These are phyloP conservation scores for Suricata suricatta DNA, from an alignment of 2,113 vertebrate genomes.

Conservation along the genomic window DNA sequence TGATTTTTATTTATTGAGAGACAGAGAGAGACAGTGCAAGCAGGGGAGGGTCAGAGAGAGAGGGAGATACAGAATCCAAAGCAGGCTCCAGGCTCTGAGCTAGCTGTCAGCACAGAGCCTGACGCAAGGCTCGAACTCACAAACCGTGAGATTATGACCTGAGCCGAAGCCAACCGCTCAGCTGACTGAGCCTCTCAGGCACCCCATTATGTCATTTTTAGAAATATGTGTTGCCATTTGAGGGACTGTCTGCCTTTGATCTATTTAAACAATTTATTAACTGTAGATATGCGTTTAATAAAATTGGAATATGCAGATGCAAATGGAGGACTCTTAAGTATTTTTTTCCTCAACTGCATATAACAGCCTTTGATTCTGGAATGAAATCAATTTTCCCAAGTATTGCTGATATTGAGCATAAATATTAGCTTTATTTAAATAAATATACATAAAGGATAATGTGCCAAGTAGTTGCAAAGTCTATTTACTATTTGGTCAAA, in stretches of 20 bases:
- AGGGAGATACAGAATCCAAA: no score
- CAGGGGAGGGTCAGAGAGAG: no score
- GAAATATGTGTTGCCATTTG: background rate
- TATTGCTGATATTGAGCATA: background rate
- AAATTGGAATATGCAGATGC: background rate
- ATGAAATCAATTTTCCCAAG: background rate
- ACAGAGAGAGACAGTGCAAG: no score
- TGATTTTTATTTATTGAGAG: no score
- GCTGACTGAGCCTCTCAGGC: no score
- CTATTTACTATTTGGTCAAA: constrained; percentile 75
- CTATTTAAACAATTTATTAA: background rate
- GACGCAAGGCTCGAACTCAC: no score
- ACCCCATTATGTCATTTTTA: background rate
- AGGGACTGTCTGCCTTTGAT: background rate
- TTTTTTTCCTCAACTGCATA: background rate
- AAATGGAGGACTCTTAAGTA: background rate
- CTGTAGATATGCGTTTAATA: background rate
- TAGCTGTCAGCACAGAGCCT: no score
- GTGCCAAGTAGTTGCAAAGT: constrained; percentile 66
- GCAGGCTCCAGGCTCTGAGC: no score
- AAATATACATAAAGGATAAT: constrained; percentile 53
- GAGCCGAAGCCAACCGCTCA: no score
- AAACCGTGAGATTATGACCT: no score
- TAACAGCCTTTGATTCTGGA: background rate
- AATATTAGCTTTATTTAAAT: constrained; percentile 60